A percentile compares a stretch with the other conserved stretches of the same genome.
These are phyloP conservation scores for Perizoma flavofasciatum DNA, from an alignment of 2,888 invertebrate genomes.

Conservation along the genomic window DNA sequence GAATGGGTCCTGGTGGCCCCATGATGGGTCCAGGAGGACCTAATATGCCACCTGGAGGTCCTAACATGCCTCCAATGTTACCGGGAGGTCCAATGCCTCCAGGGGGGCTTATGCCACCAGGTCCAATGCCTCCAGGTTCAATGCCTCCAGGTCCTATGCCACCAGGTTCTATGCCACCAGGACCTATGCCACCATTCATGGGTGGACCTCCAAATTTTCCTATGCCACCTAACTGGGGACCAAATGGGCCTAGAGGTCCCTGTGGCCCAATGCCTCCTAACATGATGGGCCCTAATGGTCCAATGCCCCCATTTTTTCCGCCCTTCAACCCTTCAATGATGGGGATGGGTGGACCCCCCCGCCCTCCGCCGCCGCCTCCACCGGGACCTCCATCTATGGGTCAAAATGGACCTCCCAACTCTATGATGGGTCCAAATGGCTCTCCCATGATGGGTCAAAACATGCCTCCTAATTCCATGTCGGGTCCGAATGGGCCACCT, in stretches of 20 bases:
- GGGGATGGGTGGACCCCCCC: constrained; percentile 51
- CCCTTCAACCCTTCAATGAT: constrained; percentile 50
- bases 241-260: constrained; percentile 62
- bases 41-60: constrained; percentile 27
- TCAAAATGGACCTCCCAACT: constrained; percentile 51
- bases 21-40: constrained; percentile 44
- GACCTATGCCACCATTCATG: constrained; percentile 48
- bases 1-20: constrained; percentile 42
- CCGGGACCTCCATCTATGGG: constrained; percentile 61
- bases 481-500: constrained; percentile 46
- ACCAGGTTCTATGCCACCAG: constrained; percentile 56
- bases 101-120: constrained; percentile 6
- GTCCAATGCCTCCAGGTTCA: constrained; percentile 8
- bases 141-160: constrained; percentile 31
- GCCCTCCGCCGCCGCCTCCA: constrained; percentile 41
- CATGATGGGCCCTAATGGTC: constrained; percentile 58
- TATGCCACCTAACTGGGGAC: constrained; percentile 74
- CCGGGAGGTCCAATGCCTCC: constrained; percentile 17
- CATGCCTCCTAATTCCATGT: constrained; percentile 44
- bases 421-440: constrained; percentile 55
- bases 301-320: constrained; percentile 60
- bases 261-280: constrained; percentile 58
- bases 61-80: constrained; percentile 37
- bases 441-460: constrained; percentile 60
- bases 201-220: constrained; percentile 68